phyloP scores from a whole-genome alignment of 53 echinoderm and acorn worm genomes.

The Echinometra lucunter region DNA sequence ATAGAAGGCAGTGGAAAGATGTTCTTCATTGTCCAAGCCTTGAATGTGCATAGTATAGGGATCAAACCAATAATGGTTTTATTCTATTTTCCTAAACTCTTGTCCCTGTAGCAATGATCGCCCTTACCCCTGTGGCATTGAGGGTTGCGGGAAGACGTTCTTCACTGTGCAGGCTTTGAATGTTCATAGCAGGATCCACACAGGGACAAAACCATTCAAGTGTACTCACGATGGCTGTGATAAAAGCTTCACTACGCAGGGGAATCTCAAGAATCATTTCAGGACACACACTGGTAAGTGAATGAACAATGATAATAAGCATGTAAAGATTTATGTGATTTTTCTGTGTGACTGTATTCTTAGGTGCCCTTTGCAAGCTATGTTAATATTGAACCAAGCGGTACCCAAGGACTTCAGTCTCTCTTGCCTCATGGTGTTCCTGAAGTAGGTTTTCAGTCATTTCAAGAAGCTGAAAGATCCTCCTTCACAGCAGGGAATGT shows the following conservation, averaged over 20 bases:
- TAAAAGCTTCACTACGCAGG: constrained; percentile 95
- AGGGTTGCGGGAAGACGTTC: constrained; percentile 89
- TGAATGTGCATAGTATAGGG: constrained; percentile 90
- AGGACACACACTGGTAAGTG: constrained; percentile 88
- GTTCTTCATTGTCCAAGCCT: constrained; percentile 91
- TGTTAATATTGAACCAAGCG: no score
- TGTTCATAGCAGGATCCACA: constrained; percentile 92
- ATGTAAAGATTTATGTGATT: not conserved
- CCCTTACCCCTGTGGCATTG: constrained; percentile 80
- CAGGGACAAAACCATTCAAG: constrained; percentile 88
- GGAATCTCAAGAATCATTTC: constrained; percentile 91
- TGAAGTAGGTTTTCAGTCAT: no score
- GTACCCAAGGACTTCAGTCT: no score
- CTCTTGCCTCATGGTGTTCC: no score
- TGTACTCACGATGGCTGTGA: constrained; percentile 87
- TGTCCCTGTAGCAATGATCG: constrained; percentile 82
- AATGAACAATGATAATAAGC: not conserved
- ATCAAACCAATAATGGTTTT: no score
- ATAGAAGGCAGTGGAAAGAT: constrained; percentile 81
- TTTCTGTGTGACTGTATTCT: not conserved
- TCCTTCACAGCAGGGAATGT: no score
- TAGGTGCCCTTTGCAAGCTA: no score
- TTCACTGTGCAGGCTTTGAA: constrained; percentile 90
- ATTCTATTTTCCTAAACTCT: not conserved
- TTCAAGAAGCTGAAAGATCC: no score